These are phyloP conservation scores for Probosciger aterrimus DNA, from an alignment of 2,113 vertebrate species.

Conservation along the genomic window DNA sequence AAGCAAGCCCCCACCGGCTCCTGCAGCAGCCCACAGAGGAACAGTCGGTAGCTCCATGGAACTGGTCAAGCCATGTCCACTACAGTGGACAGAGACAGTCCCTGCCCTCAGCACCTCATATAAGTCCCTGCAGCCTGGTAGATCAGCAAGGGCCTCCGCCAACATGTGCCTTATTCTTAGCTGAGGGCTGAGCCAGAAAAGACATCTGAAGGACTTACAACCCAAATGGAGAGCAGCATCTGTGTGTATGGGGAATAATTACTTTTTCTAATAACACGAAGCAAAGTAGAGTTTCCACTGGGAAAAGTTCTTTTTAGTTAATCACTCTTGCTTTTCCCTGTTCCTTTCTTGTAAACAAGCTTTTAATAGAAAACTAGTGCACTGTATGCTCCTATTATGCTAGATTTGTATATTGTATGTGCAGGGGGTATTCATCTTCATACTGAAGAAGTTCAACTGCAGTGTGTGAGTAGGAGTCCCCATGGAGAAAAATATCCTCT, in stretches of 20 bases:
- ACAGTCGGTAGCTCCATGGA: not conserved
- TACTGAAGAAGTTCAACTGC: not conserved
- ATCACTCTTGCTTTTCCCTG: not conserved
- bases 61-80: not conserved
- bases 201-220: not conserved
- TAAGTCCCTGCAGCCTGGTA: not conserved
- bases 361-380: not conserved
- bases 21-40: fast-evolving
- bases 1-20: not conserved
- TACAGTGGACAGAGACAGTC: not conserved
- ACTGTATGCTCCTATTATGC: not conserved
- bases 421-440: not conserved
- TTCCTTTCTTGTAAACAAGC: not conserved
- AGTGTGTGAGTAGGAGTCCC: not conserved
- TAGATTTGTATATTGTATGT: not conserved
- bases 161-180: not conserved
- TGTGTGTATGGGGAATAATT: not conserved
- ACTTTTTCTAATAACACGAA: not conserved
- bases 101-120: not conserved
- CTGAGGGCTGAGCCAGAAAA: not conserved
- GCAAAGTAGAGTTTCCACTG: not conserved
- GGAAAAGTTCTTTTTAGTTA: not conserved
- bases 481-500: not conserved
- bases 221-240: not conserved
- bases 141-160: not conserved